Base-by-base conservation (phyloP, 2,888 invertebrate species). In the Ophion ventricosus region DNA sequence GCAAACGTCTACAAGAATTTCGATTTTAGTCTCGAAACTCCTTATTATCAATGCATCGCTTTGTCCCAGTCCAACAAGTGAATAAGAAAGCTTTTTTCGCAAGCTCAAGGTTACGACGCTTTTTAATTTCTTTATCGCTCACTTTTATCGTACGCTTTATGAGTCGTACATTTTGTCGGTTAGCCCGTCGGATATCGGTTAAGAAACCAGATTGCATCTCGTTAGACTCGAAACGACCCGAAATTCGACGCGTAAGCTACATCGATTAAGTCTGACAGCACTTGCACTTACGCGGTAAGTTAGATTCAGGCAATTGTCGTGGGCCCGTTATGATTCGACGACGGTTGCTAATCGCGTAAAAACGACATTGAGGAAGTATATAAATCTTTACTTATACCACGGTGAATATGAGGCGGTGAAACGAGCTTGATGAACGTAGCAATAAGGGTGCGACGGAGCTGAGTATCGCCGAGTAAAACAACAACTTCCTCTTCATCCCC, bases 381-480 rank as follows among this genome's bases (percentile, higher is more conserved):
- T n/a, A 61, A 70, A 70, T 35, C 70, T 49, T 70, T 59, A 61
- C 43, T 14, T 59, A 40, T n/a, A 25, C 14, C 20, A 14, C 66
- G 63, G 10, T 14, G 20, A 79, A 75, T 75, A 64, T 10, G 40
- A 67, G 43, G 61, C 17, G 40, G 43, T 73, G 35, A 25, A 76
- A 59, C 25, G 29, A 59, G 69, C 54, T 57, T 59, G 74, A 74
- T 74, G 54, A 80, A 80, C 29, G 63, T 63, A 43, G 17, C 63
- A 63, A 80, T 80, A 63, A 73, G 72, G 64, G 72, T 59, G 40
- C 67, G 67, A 69, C 69, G 43, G 14, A 49, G 64, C 23, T 23
- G 63, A 79, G 29, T 70, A 57, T 49, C 40, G 54, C 26, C 14
- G 70, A 56, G 35, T 63, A 56, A 72, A 70, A 20, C 4, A 35